Conservation (phyloP, 2,113 vertebrate species). For the Rattus norvegicus region DNA sequence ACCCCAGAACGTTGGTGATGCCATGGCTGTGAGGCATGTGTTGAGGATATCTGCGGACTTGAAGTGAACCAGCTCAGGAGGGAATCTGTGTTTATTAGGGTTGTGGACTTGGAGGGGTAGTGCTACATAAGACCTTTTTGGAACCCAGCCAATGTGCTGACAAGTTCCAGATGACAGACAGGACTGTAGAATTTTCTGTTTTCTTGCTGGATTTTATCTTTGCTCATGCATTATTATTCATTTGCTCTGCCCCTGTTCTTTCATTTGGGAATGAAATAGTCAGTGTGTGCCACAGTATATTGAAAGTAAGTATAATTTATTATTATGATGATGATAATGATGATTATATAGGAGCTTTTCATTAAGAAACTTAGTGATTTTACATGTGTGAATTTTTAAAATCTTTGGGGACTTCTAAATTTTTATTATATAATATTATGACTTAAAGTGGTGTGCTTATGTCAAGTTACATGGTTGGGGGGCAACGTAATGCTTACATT, state of each 20-base stretch:
- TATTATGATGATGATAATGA: not conserved
- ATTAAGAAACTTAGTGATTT: not conserved
- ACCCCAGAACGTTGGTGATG: not conserved
- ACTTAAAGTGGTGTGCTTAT: not conserved
- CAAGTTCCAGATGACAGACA: not conserved
- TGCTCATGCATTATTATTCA: not conserved
- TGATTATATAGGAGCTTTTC: not conserved
- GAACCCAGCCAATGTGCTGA: not conserved
- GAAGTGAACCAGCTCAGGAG: not conserved
- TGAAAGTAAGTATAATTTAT: not conserved
- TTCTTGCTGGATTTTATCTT: not conserved
- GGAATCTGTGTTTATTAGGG: not conserved
- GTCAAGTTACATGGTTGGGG: not conserved
- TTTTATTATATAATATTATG: not conserved
- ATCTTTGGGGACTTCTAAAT: no score
- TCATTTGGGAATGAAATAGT: not conserved
- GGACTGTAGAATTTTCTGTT: not conserved
- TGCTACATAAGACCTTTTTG: not conserved
- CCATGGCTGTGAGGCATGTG: not conserved
- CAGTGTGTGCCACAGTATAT: not conserved
- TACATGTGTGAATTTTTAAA: not conserved
- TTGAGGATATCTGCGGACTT: not conserved
- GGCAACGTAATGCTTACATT: no score
- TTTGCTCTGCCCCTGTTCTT: not conserved
- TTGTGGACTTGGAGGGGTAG: not conserved